Percentiles rank a stretch among this genome's conserved stretches.
These are phyloP conservation scores for Sebastes umbrosus DNA, from an alignment of 2,797 vertebrate species.

Conservation along the genomic window DNA sequence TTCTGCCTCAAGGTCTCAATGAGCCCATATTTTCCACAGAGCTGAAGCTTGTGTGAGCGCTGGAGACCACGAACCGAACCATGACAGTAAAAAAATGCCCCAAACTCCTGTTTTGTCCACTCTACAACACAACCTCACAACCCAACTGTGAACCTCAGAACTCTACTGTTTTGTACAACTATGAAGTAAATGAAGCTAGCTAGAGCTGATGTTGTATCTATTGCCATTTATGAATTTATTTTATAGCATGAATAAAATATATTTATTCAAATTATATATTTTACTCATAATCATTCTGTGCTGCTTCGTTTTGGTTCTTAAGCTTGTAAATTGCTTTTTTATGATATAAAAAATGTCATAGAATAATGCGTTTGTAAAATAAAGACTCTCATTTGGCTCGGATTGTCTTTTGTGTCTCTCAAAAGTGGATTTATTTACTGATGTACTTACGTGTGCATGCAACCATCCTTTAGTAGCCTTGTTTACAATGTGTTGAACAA, in stretches of 20 bases:
- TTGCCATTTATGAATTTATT: constrained; percentile 99
- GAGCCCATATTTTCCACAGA: constrained; percentile 76
- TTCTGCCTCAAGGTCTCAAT: constrained; percentile 82
- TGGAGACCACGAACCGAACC: constrained; percentile 65
- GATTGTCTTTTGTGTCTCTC: constrained; percentile 54
- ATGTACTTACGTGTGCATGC: background rate
- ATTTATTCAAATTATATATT: constrained; percentile 99
- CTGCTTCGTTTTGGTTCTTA: constrained; percentile 91
- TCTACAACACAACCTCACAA: constrained; percentile 89
- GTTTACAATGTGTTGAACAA: background rate
- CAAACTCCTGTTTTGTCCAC: constrained; percentile 76
- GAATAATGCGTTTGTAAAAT: constrained; percentile 99
- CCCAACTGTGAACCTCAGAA: constrained; percentile 99
- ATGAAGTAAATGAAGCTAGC: constrained; percentile 99
- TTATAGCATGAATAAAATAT: constrained; percentile 99
- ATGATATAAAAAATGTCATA: constrained; percentile 96
- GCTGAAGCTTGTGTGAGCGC: constrained; percentile 68
- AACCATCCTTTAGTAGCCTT: background rate
- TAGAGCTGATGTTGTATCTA: constrained; percentile 97
- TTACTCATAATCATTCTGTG: constrained; percentile 98
- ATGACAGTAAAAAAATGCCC: constrained; percentile 59
- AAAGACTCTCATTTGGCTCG: constrained; percentile 98
- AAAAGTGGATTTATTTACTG: background rate
- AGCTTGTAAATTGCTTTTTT: constrained; percentile 99
- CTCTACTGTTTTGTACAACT: constrained; percentile 94